Evolutionary conservation across 1,140 invertebrate genomes (phyloP), one percentile per base, ranked within the genome.

Genomic region (Diprion similis): DNA sequence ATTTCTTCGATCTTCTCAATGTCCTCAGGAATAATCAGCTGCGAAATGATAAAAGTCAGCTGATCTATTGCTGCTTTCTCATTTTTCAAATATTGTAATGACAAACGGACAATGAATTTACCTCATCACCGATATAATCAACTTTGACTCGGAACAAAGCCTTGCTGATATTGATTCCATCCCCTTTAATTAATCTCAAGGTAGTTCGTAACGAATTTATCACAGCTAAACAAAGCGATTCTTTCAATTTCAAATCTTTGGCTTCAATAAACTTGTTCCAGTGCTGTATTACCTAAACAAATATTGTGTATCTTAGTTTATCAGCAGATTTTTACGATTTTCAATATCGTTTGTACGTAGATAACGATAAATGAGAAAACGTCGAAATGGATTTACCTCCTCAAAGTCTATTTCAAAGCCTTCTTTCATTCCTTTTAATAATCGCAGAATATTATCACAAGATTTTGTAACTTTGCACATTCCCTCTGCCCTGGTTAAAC

Each of bases 261-360:
- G 65, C 46, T 59, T 68, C 8, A 45, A 72, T 59, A 47, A 69
- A 75, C 10, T 13, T 47, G 9, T 11, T 66, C 74, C 74, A 75
- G 37, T 72, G 68, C 13, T 45, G 11, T 10, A 68, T 64, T 18
- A 70, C 68, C 37, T 48, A 66, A 13, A 46, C 59, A 11, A 64
- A 24, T 51, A 64, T 59, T 66, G 13, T 17, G 17, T 17, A 64
- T 64, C 13, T 64, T n/a, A n/a, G 17, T 1, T 15, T 51, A 51
- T n/a, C 59, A 37, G 48, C 8, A 10, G 9, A 9, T n/a, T 10
- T 17, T 51, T 15, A 17, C 11, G 3, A 59, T 15, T 59, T 59
- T 13, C 51, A 0, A 24, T 15, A 66, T 7, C 51, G 19, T 18
- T 59, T 15, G 19, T 51, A 13, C 48, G 15, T 6, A 59, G 51